phyloP scores from a whole-genome alignment of 2,888 invertebrate genomes.

The Ichneumoninae sp. region DNA sequence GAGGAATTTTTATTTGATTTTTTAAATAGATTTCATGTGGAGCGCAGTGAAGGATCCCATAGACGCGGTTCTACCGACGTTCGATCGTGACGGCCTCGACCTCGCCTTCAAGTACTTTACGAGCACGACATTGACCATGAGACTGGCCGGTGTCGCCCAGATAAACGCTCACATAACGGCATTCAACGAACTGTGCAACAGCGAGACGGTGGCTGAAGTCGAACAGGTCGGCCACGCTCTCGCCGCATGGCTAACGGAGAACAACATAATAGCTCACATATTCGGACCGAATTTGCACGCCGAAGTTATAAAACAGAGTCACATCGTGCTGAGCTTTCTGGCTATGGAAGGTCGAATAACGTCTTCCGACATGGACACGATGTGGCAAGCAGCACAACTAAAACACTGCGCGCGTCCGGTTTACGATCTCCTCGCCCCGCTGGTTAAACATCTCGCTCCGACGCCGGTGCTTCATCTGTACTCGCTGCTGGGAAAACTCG shows the following conservation, averaged over 20 bases:
- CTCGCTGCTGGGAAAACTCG: conserved; percentile 93
- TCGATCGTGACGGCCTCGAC: conserved; percentile 95
- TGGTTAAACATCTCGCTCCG: conserved; percentile 95
- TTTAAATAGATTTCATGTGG: conserved; percentile 94
- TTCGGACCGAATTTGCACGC: conserved; percentile 99
- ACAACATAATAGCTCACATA: conserved; percentile 96
- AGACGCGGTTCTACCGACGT: conserved; percentile 91
- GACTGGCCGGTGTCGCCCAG: conserved; percentile 96
- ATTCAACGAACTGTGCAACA: conserved; percentile 95
- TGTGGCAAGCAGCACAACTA: conserved; percentile 97
- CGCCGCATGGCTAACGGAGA: conserved; percentile 94
- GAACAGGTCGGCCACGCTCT: conserved; percentile 93
- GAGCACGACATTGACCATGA: conserved; percentile 96
- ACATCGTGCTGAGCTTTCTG: conserved; percentile 95
- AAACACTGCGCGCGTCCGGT: conserved; percentile 98
- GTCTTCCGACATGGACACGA: conserved; percentile 95
- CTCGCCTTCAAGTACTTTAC: conserved; percentile 98
- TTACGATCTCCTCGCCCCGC: conserved; percentile 94
- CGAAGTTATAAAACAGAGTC: conserved; percentile 98
- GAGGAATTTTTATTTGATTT: background rate
- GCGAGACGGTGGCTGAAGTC: conserved; percentile 93
- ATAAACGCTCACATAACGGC: conserved; percentile 97
- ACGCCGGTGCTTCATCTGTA: conserved; percentile 95
- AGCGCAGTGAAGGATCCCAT: conserved; percentile 96
- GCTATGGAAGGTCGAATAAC: conserved; percentile 96